Conservation (phyloP, 2,113 vertebrate genomes). For the Semnornis frantzii region DNA sequence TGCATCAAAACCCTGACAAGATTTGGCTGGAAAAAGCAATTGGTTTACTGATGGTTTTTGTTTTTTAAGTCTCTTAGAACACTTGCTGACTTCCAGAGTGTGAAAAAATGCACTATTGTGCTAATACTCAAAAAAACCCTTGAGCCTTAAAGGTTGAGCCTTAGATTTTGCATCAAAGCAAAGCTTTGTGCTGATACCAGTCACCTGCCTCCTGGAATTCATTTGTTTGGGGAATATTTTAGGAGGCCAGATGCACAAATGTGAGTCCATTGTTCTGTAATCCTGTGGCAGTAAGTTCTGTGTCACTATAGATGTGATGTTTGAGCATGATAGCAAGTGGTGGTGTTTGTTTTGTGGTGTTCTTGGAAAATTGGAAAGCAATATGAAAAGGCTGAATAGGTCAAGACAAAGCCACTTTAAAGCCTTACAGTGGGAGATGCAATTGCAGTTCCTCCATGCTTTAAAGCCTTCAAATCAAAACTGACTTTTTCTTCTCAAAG, state of each 20-base stretch:
- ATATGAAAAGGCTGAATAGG: neutral
- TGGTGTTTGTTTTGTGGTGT: neutral
- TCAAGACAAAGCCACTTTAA: neutral
- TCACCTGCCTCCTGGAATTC: neutral
- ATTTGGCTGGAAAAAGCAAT: too few species aligned
- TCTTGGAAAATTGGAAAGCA: neutral
- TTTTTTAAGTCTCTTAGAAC: too few species aligned
- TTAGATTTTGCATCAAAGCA: neutral
- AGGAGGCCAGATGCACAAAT: neutral
- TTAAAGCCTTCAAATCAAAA: neutral
- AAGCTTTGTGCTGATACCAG: neutral
- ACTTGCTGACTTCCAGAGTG: neutral
- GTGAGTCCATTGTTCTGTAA: neutral
- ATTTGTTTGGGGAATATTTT: neutral
- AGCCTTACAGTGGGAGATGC: neutral
- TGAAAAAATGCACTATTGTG: neutral
- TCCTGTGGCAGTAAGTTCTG: neutral
- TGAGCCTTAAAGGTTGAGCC: neutral
- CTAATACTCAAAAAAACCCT: rapidly evolving
- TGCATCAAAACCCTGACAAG: too few species aligned
- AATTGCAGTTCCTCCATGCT: neutral
- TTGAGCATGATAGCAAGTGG: neutral
- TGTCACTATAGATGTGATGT: neutral
- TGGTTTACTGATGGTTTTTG: too few species aligned
- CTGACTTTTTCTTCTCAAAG: neutral